Percentiles rank a stretch among this genome's conserved stretches.
Evolutionary conservation across 2,797 vertebrate genomes (phyloP).

Genomic region (Enteromius anoplus): DNA sequence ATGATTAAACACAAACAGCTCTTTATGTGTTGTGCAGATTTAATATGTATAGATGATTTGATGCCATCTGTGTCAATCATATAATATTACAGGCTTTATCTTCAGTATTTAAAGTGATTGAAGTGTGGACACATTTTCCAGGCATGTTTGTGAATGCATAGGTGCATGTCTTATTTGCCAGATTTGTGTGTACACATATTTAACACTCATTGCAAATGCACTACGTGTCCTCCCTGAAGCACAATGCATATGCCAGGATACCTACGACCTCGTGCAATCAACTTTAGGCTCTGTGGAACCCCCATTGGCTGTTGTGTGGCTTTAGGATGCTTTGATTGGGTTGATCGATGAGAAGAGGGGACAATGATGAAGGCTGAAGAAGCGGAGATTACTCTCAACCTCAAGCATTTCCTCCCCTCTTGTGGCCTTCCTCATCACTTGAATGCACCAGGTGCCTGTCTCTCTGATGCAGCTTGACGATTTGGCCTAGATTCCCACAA

Average conservation of each 20-base stretch:
- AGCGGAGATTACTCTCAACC: slow-evolving; percentile 26
- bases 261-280: slow-evolving; percentile 34
- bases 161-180: slow-evolving; percentile 4
- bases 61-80: slow-evolving; percentile 15
- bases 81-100: neutral
- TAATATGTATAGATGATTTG: neutral
- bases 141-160: neutral
- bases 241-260: slow-evolving; percentile 9
- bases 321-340: slow-evolving; percentile 45
- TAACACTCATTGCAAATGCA: slow-evolving; percentile 38
- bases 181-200: slow-evolving; percentile 15
- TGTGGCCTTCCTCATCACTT: slow-evolving; percentile 40
- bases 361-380: slow-evolving; percentile 40
- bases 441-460: slow-evolving; percentile 37
- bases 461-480: slow-evolving; percentile 52
- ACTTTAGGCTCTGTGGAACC: slow-evolving; percentile 14
- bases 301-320: slow-evolving; percentile 19
- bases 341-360: slow-evolving; percentile 40
- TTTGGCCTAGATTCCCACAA: slow-evolving; percentile 64
- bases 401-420: slow-evolving; percentile 40
- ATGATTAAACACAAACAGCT: neutral
- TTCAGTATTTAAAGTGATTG: slow-evolving; percentile 10
- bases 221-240: slow-evolving; percentile 7
- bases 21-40: neutral
- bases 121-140: slow-evolving; percentile 7